Conservation (phyloP, 2,888 invertebrate species). For the Allacma fusca region DNA sequence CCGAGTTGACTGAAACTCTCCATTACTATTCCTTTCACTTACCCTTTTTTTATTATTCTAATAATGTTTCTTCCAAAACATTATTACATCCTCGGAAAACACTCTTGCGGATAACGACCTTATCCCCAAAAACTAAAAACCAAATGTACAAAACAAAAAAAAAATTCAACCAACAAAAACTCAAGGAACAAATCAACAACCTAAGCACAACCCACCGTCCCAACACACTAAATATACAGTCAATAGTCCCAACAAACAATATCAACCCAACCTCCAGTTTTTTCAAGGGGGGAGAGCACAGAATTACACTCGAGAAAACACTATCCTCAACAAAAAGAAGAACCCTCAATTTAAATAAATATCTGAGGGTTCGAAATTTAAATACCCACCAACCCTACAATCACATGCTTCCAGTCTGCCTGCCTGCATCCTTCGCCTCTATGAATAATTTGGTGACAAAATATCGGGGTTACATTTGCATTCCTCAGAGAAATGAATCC, state of each 20-base stretch:
- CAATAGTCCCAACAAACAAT: too few species aligned
- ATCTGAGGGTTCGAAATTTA: too few species aligned
- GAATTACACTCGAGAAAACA: too few species aligned
- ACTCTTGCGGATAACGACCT: background rate
- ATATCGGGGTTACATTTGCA: background rate
- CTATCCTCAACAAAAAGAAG: too few species aligned
- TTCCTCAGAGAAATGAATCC: background rate
- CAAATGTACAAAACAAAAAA: background rate
- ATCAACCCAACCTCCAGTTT: too few species aligned
- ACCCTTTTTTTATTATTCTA: conserved; percentile 2
- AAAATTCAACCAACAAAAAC: background rate
- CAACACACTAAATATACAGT: too few species aligned
- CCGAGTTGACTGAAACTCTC: background rate
- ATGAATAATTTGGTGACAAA: conserved; percentile 16
- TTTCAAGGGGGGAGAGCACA: too few species aligned
- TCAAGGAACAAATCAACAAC: too few species aligned
- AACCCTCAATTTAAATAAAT: too few species aligned
- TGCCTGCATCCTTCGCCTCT: background rate
- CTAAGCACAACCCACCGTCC: too few species aligned
- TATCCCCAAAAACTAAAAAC: background rate
- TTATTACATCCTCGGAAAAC: conserved; percentile 4
- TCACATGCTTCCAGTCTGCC: too few species aligned
- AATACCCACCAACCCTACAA: too few species aligned
- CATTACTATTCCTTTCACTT: conserved; percentile 16
- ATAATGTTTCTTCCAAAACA: conserved; percentile 12